Conservation (phyloP, 2,113 vertebrate species). For the Willisornis vidua region DNA sequence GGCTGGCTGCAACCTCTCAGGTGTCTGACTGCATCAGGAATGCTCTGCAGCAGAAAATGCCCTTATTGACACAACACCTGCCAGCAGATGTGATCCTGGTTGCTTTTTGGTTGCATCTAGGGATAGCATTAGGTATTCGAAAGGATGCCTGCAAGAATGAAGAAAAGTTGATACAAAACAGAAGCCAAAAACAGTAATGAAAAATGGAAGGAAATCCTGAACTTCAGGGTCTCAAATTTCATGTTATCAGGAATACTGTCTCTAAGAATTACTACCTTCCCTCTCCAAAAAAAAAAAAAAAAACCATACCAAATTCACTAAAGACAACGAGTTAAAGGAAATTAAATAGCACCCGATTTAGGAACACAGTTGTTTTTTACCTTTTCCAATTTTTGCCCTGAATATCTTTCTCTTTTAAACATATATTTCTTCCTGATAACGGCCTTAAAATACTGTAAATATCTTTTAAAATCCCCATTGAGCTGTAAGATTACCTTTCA, state of each 20-base stretch:
- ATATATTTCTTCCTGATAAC: slow-evolving; percentile 14
- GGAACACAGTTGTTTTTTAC: background rate
- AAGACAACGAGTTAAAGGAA: background rate
- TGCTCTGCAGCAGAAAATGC: background rate
- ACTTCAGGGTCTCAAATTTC: background rate
- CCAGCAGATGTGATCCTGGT: background rate
- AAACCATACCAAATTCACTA: background rate
- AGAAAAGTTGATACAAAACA: background rate
- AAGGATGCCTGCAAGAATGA: background rate
- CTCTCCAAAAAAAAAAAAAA: background rate
- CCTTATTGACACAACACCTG: background rate
- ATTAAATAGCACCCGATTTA: background rate
- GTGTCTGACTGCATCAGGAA: background rate
- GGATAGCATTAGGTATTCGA: background rate
- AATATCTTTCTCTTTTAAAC: background rate
- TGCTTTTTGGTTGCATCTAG: background rate
- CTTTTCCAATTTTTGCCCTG: background rate
- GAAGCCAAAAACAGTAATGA: background rate
- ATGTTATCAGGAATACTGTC: background rate
- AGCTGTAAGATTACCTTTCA: slow-evolving; percentile 64
- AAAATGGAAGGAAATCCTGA: background rate
- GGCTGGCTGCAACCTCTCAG: fast-evolving
- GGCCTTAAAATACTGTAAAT: slow-evolving; percentile 46
- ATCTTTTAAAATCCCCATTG: slow-evolving; percentile 54
- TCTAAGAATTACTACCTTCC: background rate